These are phyloP conservation scores for Echinometra lucunter DNA, from an alignment of 53 echinoderm and acorn worm genomes.

Conservation along the genomic window DNA sequence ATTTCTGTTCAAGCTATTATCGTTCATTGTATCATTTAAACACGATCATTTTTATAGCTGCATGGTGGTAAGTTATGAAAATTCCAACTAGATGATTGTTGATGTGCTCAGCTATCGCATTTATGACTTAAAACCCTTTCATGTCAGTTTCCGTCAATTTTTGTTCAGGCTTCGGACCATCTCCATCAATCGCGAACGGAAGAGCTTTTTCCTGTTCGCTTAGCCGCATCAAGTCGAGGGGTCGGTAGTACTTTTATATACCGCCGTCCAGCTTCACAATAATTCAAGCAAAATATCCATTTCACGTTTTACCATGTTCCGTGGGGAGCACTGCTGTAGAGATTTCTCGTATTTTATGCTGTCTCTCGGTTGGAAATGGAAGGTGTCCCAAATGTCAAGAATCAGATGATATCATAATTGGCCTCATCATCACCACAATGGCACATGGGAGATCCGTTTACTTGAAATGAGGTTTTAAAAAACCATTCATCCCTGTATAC, in stretches of 20 bases:
- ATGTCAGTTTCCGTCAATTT: background rate
- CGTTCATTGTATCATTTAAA: background rate
- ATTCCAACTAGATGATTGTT: background rate
- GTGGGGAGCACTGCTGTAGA: background rate
- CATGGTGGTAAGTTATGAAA: background rate
- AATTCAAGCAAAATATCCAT: conserved; percentile 18
- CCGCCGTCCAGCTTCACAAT: background rate
- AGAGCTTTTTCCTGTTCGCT: background rate
- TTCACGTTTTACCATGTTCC: background rate
- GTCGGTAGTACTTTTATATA: background rate
- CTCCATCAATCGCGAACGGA: background rate
- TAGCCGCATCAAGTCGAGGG: background rate
- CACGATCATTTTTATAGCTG: background rate
- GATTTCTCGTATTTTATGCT: background rate
- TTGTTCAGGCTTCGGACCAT: background rate
- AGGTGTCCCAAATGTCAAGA: background rate
- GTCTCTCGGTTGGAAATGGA: background rate
- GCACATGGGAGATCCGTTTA: background rate
- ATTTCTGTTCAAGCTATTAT: background rate
- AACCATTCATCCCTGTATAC: background rate
- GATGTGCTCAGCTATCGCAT: background rate
- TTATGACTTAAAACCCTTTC: background rate
- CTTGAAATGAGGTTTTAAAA: background rate
- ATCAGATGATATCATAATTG: background rate
- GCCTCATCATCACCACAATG: background rate